phyloP scores from a whole-genome alignment of 2,797 vertebrate genomes.

The Macropodus opercularis region DNA sequence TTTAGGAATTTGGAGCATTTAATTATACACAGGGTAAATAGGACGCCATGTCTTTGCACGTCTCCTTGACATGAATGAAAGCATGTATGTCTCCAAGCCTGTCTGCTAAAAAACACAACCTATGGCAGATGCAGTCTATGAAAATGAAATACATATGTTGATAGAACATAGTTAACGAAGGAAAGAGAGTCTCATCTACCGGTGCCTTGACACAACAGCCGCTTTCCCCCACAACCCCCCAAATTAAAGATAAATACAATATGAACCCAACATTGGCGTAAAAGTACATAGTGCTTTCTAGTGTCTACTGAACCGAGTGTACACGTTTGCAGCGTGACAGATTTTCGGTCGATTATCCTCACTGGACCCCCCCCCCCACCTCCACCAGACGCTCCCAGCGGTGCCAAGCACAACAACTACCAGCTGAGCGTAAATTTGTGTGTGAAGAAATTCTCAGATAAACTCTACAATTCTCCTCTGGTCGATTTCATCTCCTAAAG shows the following conservation, averaged over 20 bases:
- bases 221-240: too few species aligned
- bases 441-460: too few species aligned
- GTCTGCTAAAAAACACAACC: not conserved
- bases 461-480: too few species aligned
- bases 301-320: not conserved
- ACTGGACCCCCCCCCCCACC: not conserved
- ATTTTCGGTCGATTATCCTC: not conserved
- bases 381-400: not conserved
- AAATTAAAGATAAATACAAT: too few species aligned
- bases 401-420: not conserved
- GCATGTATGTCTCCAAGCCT: not conserved
- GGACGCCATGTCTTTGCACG: constrained; percentile 51
- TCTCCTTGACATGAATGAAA: constrained; percentile 46
- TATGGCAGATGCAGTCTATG: too few species aligned
- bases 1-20: constrained; percentile 55
- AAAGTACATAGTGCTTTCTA: not conserved
- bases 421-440: not conserved
- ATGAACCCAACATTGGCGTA: not conserved
- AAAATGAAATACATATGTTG: too few species aligned
- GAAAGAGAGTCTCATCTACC: too few species aligned
- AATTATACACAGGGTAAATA: constrained; percentile 53
- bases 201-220: too few species aligned
- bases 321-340: not conserved
- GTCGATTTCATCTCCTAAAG: too few species aligned
- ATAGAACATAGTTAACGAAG: too few species aligned